These are phyloP conservation scores for Tetramorium simillimum DNA, from an alignment of 1,140 invertebrate species.

Conservation along the genomic window DNA sequence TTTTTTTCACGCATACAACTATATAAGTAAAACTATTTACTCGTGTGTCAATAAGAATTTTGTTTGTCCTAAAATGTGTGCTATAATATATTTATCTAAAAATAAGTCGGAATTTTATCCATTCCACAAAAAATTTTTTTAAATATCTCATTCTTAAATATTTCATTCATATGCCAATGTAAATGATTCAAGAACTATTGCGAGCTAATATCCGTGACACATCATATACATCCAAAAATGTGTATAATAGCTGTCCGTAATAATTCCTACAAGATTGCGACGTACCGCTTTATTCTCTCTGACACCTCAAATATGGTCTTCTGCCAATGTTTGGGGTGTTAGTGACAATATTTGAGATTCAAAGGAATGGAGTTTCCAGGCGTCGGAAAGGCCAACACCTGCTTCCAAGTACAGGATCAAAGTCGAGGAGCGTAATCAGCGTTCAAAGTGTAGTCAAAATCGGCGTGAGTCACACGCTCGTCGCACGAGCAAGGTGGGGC, in stretches of 20 bases:
- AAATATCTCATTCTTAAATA: neutral
- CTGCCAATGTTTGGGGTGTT: neutral
- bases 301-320: neutral
- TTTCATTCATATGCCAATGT: neutral
- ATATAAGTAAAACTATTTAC: neutral
- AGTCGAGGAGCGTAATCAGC: constrained; percentile 2
- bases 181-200: neutral
- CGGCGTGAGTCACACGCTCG: constrained; percentile 49
- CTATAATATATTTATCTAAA: neutral
- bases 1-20: neutral
- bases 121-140: neutral
- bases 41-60: neutral
- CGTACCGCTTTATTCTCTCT: neutral
- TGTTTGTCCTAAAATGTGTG: neutral
- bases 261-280: neutral
- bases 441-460: constrained; percentile 58
- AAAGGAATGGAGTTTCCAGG: neutral
- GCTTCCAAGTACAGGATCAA: constrained; percentile 21
- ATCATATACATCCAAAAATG: neutral
- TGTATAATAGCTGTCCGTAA: neutral
- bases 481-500: constrained; percentile 19
- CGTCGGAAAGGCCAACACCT: neutral
- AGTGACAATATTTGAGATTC: neutral
- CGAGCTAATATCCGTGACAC: neutral
- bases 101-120: neutral